Base-by-base conservation (phyloP, 1,140 invertebrate species). In the Bombus sibiricus region DNA sequence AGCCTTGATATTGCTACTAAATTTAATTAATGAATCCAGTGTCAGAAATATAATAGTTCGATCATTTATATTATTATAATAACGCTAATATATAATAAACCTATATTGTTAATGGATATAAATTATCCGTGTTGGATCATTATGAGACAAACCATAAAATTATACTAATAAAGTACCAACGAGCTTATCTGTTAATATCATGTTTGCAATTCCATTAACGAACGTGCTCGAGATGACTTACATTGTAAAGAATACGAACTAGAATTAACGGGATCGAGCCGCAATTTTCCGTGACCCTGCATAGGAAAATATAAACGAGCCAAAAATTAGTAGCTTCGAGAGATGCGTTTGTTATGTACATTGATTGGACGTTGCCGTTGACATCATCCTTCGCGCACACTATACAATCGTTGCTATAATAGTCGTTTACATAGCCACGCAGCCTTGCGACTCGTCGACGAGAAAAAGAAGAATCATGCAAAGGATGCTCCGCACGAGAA, bases 341-440 rank as follows among this genome's bases (percentile, higher is more conserved):
- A 69, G 64, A 69, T 71, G 32, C 73, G 62, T 86, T 83, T 82
- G 71, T 83, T 76, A 71, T 53, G 81, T 53, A n/a, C 43, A 84
- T 41, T 73, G 81, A 86, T 84, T 79, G 62, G 43, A 76, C 64
- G 73, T 82, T 81, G 59, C 34, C 32, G 88, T 91, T 91, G 90
- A 90, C 88, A 92, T 92, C 91, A 91, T 92, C 89, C 71, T 68
- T 59, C 32, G 59, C 75, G 64, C 83, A 83, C 76, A 71, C 86
- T 71, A 85, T 90, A 88, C 78, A 89, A 89, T 71, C 37, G 82
- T 71, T 81, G 71, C 81, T 92, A 88, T 91, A 89, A 87, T 88
- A 88, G 62, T 92, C 83, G 89, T 92, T 93, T 91, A 84, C 92
- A 93, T 89, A 90, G 87, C 41, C 85, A 34, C 78, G 64, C 72